Evolutionary conservation across 2,888 invertebrate genomes (phyloP), one percentile per base, ranked within the genome.

Genomic region (Pomacea canaliculata): DNA sequence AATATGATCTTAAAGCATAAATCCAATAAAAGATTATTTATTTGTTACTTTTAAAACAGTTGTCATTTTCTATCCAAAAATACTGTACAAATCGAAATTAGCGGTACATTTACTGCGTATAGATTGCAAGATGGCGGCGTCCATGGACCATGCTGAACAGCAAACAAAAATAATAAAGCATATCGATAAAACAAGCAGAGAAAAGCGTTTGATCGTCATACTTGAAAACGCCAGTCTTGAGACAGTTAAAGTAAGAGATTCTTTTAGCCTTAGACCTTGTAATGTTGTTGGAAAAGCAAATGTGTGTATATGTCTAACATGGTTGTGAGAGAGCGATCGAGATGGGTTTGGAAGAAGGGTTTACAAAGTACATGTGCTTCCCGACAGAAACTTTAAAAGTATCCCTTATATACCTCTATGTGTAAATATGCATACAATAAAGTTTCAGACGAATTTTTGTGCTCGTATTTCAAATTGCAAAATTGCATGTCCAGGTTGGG

Each of bases 151-250:
- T 48, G 37, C 9, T 9, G 68, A 68, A 16, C 12, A 27, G 7
- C 9, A 63, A 10, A 56, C 51, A 68, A 68, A 79, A 68, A 78
- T 83, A 19, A 83, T 84, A 10, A 84, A 83, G 80, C 93, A 94
- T n/a, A 93, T 93, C 27, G 96, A 96, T 83, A 93, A 95, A 70
- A 94, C 94, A 85, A 94, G 96, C 84, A 94, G 95, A 91, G 96
- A 97, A 85, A 97, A 97, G 91, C 94, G 98, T 71, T 92, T 99
- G 37, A 96, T 99, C 82, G 94, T 99, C 65, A 94, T 99, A 78
- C 92, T 99, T 75, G 98, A 98, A 92, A 94, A 95, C 77, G 98
- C 99, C 7, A 97, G 98, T 87, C 91, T 99, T 73, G 99, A 99
- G 92, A 96, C 97, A 67, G 97, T 98, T 0, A 99, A 98, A 93